phyloP scores from a whole-genome alignment of 2,888 invertebrate species.

The Tethea ocularis region DNA sequence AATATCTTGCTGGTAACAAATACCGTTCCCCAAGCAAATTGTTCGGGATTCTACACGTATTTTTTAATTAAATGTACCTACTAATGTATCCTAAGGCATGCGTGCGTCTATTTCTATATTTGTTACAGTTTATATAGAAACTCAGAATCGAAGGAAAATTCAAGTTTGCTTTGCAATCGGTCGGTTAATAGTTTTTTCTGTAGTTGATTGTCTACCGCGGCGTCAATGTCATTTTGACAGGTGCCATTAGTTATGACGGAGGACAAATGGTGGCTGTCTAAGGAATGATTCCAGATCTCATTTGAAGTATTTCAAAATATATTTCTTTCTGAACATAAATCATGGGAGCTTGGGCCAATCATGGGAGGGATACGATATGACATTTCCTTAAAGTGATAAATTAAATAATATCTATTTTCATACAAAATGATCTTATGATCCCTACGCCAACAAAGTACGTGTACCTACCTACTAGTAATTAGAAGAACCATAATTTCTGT shows the following conservation, averaged over 20 bases:
- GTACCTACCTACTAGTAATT: too few relatives aligned
- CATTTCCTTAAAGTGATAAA: background rate
- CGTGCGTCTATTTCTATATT: too few relatives aligned
- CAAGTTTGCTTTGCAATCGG: constrained; percentile 30
- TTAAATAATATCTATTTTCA: background rate
- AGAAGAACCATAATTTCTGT: too few relatives aligned
- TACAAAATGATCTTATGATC: too few relatives aligned
- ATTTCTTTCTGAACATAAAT: background rate
- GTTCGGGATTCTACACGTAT: too few relatives aligned
- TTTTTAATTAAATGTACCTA: too few relatives aligned
- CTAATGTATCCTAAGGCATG: too few relatives aligned
- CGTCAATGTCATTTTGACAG: constrained; percentile 51
- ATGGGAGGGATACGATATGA: background rate
- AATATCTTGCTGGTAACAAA: too few relatives aligned
- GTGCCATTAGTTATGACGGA: constrained; percentile 56
- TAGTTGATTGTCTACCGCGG: constrained; percentile 44
- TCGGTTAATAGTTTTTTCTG: constrained; percentile 40
- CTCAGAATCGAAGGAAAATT: constrained; percentile 37
- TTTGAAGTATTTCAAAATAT: constrained; percentile 23
- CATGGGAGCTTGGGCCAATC: background rate
- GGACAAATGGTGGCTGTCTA: constrained; percentile 56
- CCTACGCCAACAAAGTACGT: too few relatives aligned
- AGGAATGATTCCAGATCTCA: constrained; percentile 36
- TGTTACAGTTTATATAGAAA: too few relatives aligned
- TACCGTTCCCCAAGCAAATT: too few relatives aligned